Evolutionary conservation across 2,113 vertebrate species (phyloP), one percentile per base, ranked within the genome.

Genomic region (Pseudorhombus dupliciocellatus): DNA sequence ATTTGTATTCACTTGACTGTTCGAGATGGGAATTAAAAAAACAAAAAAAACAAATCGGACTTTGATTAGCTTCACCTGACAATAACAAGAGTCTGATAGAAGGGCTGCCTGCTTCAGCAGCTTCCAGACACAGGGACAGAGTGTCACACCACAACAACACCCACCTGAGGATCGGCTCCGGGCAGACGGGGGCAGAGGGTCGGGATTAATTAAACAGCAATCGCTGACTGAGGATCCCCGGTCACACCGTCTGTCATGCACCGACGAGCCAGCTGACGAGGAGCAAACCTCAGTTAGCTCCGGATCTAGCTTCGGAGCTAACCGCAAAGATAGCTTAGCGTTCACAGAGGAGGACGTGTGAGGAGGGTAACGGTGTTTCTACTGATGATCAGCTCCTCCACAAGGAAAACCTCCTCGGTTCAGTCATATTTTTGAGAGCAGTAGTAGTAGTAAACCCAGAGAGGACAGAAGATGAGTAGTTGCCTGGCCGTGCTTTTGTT

Each of bases 251-350:
- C 24, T 25, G 71, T 50, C 44, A 56, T 31, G 34, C 46, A 57
- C 25, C 48, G 31, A 63, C 55, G 56, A 66, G 44, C 51, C 59
- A 66, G 52, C 37, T 7, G 48, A 48, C 70, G 51, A 71, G 40
- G 52, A 70, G 42, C 42, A 1, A 18, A 6, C 42, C 14, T 18
- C 14, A 46, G 42, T 20, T 46, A 46, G 42, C 42, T 16, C 42
- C 21, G 8, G n/a, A 52, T n/a, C 21, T 52, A 52, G 21, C 50
- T 21, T 11, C 50, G 11, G 48, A 50, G 77, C 81, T 86, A 86
- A 70, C 79, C 56, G 59, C 16, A 24, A 1, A 81, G 76, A 77
- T 88, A 91, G 79, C 83, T 81, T 72, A 84, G 78, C 82, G 50
- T 37, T 60, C 58, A 54, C 20, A 58, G 3, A 74, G 70, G 78